Percentiles rank a stretch among this genome's conserved stretches.
Conservation (phyloP, 2,113 vertebrate species). For the Climacteris rufus region DNA sequence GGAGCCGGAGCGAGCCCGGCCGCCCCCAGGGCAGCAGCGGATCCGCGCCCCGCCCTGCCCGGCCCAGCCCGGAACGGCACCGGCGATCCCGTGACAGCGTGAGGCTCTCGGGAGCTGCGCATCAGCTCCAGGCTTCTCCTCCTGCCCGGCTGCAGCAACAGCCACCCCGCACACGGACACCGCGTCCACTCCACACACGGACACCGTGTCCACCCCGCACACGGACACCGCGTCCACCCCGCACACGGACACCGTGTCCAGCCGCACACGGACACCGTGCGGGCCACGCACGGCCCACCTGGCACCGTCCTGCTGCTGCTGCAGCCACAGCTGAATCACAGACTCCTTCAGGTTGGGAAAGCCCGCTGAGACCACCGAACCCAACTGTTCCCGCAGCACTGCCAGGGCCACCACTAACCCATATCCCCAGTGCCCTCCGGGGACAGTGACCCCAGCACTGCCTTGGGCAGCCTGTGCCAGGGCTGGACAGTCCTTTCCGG, state of each 20-base stretch:
- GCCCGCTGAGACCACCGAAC: neutral
- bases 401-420: neutral
- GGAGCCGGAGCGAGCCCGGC: too few species aligned
- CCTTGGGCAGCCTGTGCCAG: neutral
- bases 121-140: neutral
- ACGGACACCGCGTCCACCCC: rapidly evolving
- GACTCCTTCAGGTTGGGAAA: neutral
- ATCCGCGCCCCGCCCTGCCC: rapidly evolving
- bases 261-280: rapidly evolving
- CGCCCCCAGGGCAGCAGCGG: rapidly evolving
- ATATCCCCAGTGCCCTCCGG: neutral
- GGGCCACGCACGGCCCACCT: neutral
- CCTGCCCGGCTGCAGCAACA: neutral
- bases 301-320: neutral
- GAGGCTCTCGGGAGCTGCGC: neutral
- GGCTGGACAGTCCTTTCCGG: neutral
- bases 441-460: neutral
- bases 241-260: rapidly evolving
- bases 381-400: neutral
- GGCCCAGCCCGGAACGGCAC: neutral
- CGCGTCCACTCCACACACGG: rapidly evolving
- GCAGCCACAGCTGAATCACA: neutral
- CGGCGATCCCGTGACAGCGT: neutral
- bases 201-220: too few species aligned
- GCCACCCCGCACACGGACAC: neutral